Evolutionary conservation across 2,888 invertebrate genomes (phyloP).

Genomic region (Galeruca laticollis): DNA sequence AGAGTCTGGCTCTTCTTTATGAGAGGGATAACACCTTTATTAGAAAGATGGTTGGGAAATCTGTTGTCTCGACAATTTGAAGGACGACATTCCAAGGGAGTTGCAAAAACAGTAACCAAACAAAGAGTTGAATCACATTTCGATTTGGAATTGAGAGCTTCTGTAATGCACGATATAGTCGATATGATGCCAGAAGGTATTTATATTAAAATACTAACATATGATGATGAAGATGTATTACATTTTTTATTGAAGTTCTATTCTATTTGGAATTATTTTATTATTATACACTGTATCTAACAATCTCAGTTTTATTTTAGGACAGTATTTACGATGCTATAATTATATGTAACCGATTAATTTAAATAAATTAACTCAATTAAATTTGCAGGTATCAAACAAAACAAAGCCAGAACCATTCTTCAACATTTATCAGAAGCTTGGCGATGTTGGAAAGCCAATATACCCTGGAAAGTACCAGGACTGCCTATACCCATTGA

Average conservation of each 20-base stretch:
- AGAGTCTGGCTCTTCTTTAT: constrained; percentile 99
- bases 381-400: constrained; percentile 82
- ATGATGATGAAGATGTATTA: no score
- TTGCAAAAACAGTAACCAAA: constrained; percentile 99
- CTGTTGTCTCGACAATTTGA: constrained; percentile 98
- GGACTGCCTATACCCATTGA: constrained; percentile 99
- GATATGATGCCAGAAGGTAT: constrained; percentile 99
- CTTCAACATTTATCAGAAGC: constrained; percentile 99
- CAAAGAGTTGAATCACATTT: constrained; percentile 99
- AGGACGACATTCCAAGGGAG: constrained; percentile 98
- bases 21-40: constrained; percentile 96
- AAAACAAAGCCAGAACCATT: constrained; percentile 99
- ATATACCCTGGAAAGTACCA: constrained; percentile 99
- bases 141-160: constrained; percentile 97
- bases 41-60: constrained; percentile 99
- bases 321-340: no score
- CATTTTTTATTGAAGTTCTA: no score
- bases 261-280: no score
- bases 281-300: no score
- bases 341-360: no score
- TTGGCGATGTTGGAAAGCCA: constrained; percentile 99
- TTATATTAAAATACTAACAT: neutral
- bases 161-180: constrained; percentile 98
- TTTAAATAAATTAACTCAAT: no score
- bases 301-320: no score